Base-by-base conservation (phyloP, 2,797 vertebrate species). In the Lemur catta region DNA sequence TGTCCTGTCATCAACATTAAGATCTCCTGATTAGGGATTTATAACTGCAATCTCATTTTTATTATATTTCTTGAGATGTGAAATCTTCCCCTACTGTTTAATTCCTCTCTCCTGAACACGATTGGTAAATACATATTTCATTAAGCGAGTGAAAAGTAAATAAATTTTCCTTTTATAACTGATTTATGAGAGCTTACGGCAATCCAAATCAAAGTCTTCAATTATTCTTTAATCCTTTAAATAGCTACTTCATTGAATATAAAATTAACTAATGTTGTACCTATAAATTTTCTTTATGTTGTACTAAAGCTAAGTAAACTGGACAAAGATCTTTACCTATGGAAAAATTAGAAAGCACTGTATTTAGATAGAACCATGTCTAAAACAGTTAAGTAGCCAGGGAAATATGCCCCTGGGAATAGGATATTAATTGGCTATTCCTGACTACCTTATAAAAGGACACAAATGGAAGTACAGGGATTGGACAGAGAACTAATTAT, bases 1-100 rank as follows among this genome's bases (percentile, higher is more conserved):
- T 94, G 88, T 84, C 41, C 92, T 89, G 9, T 55, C 48, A 50
- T 84, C 81, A 78, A 92, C 84, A 96, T 97, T 96, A 96, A 98
- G 97, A 98, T 97, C 52, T 33, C 43, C 79, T 61, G 93, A 97
- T 97, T 89, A 96, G 75, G 52, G 65, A 95, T 96, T 98, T 97
- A 93, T 89, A 96, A 95, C 55, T 46, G 50, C 72, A 93, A 35
- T 76, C 69, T 89, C 28, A 17, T 87, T 95, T 95, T 95, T 80
- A 93, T 89, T 97, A 46, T 43, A 69, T 89, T 88, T 94, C 84
- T 82, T 84, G 35, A 91, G 41, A 84, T 50, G 63, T 12, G 26
- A 87, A 52, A 13, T 41, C 69, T 90, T 43, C n/a, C 69, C 52
- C 48, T 67, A 57, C 33, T 72, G 52, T 57, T 17, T 90, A 87